Base-by-base conservation (phyloP, 1,140 invertebrate genomes). In the Belonocnema kinseyi region DNA sequence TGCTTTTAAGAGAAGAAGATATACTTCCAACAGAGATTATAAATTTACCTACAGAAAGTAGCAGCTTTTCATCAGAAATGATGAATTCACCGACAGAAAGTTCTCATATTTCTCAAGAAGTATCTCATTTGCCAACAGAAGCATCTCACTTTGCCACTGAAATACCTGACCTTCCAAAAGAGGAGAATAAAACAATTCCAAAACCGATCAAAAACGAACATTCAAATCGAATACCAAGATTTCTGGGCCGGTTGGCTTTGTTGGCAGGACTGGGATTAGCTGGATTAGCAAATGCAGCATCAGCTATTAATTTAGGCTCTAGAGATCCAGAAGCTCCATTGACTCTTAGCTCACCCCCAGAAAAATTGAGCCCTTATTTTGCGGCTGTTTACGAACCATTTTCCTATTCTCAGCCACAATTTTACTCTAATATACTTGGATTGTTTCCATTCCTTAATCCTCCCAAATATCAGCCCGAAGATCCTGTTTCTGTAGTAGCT, bases 361-460 rank as follows among this genome's bases (percentile, higher is more conserved):
- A 14, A 16, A 52, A 53, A 14, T 77, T 79, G 61, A 81, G 74
- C n/a, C 82, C 86, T n/a, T 86, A 85, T 11, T 26, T 87, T 8
- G 77, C 83, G 8, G 80, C 82, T 3, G 78, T 81, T 52, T 88
- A 87, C 76, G 80, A 85, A 66, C 85, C 87, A 54, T 83, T 85
- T 56, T 56, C 82, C 12, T 46, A 40, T 66, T n/a, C 16, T 33
- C 61, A 40, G 40, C 16, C 61, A n/a, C 21, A 58, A 12, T n/a
- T 66, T 40, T 66, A 66, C 40, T 66, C 26, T 46, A 66, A 66
- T 66, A 2, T 66, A 26, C 21, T 66, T 33, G 26, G 26, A 14
- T 66, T 26, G 7, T 8, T 66, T 40, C 61, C 61, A 40, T n/a
- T 66, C n/a, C 40, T 40, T 16, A 58, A 66, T 66, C 26, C 61